Evolutionary conservation across 2,888 invertebrate genomes (phyloP).

Genomic region (Onchidella celtica): DNA sequence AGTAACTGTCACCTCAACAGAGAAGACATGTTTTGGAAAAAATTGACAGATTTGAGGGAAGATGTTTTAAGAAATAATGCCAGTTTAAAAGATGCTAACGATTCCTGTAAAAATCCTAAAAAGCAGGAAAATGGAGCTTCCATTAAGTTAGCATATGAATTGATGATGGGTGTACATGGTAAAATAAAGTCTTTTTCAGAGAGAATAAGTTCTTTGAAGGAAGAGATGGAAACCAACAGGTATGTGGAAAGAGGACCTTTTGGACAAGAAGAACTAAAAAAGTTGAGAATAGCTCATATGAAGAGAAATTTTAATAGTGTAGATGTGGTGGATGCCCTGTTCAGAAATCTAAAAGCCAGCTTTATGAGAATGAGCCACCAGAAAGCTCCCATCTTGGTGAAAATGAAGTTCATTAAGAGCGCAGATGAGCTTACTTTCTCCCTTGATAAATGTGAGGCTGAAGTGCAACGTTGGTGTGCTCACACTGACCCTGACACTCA

Average conservation of each 20-base stretch:
- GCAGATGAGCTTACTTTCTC: not conserved
- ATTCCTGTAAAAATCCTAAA: not conserved
- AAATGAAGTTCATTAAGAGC: not conserved
- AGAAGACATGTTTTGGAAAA: not conserved
- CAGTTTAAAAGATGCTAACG: not conserved
- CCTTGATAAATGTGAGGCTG: not conserved
- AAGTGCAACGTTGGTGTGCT: not conserved
- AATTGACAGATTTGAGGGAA: not conserved
- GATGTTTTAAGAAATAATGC: not conserved
- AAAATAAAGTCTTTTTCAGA: not conserved
- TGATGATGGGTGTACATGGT: not conserved
- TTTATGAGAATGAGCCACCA: not conserved
- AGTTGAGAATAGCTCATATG: not conserved
- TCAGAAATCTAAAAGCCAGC: not conserved
- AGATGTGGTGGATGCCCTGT: not conserved
- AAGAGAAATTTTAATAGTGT: not conserved
- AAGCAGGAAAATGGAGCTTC: not conserved
- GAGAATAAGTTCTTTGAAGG: not conserved
- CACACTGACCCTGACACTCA: not conserved
- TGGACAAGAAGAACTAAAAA: not conserved
- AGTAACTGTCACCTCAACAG: not conserved
- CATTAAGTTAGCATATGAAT: not conserved
- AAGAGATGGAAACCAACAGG: not conserved
- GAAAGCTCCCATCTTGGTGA: not conserved
- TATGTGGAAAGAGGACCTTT: not conserved